phyloP scores from a whole-genome alignment of 2,888 invertebrate genomes.

The Dryobota labecula region DNA sequence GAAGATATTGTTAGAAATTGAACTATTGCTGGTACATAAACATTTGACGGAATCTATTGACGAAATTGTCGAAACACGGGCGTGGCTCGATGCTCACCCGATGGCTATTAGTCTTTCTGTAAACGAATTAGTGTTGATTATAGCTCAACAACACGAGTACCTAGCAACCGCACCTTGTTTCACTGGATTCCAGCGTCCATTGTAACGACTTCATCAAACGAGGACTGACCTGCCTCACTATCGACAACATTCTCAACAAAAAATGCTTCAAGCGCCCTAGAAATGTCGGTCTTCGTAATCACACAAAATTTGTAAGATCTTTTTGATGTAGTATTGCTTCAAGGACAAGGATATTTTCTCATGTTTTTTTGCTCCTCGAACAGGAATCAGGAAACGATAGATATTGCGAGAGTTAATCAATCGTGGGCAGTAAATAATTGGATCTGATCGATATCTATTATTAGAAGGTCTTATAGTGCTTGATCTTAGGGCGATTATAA shows the following conservation, averaged over 20 bases:
- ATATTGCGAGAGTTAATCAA: constrained; percentile 33
- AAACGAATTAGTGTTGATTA: constrained; percentile 79
- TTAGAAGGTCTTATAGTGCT: constrained; percentile 42
- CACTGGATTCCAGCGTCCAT: constrained; percentile 40
- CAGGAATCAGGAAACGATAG: constrained; percentile 23
- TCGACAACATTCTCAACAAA: constrained; percentile 33
- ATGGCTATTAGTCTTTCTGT: constrained; percentile 75
- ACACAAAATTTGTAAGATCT: background rate
- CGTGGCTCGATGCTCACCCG: constrained; percentile 78
- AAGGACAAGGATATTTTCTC: background rate
- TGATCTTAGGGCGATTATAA: constrained; percentile 35
- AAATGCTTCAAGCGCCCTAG: constrained; percentile 15
- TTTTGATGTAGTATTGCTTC: background rate
- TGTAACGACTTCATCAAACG: constrained; percentile 53
- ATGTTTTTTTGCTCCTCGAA: constrained; percentile 7
- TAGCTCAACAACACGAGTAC: constrained; percentile 67
- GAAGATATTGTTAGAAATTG: constrained; percentile 33
- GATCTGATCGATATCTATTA: constrained; percentile 59
- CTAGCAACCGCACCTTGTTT: constrained; percentile 70
- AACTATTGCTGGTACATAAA: constrained; percentile 37
- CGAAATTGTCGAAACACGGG: constrained; percentile 76
- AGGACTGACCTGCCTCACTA: constrained; percentile 70
- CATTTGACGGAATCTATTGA: constrained; percentile 61
- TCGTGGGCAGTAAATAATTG: constrained; percentile 53
- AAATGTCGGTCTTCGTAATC: background rate